Evolutionary conservation across 2,797 vertebrate genomes (phyloP), one percentile per base, ranked within the genome.

Genomic region (Pseudochromis fuscus): DNA sequence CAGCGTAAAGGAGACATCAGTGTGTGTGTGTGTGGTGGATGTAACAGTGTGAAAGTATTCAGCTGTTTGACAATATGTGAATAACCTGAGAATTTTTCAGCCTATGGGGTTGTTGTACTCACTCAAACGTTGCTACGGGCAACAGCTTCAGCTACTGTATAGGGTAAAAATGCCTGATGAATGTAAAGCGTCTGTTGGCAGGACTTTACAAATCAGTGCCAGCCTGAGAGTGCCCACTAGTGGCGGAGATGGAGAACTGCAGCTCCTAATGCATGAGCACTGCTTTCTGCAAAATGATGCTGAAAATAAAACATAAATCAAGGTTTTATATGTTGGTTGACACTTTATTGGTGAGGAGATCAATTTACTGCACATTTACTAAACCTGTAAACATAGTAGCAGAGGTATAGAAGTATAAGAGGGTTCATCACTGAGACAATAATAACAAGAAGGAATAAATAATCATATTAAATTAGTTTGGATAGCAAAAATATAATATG

Each of bases 151-250:
- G 51, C 42, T 52, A 19, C 33, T n/a, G 67, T 75, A 57, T 56
- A 67, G 76, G 44, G 56, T 15, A 51, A 67, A 72, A 76, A 81
- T 79, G 84, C 77, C 77, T 21, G 64, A 67, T 76, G 82, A 83
- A 71, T 72, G 63, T 67, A 72, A 69, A 82, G 75, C 15, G 65
- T 51, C 18, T 23, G 44, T 3, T 44, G 48, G 30, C 19, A 40
- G 7, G 12, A 21, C 1, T 31, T 23, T n/a, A n/a, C n/a, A n/a
- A 15, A n/a, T 63, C 50, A 57, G 23, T 18, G 56, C 1, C 16
- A 28, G 73, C 13, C 0, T 33, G 40, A 82, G 7, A 63, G 1
- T 1, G 48, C 88, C 83, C 70, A 64, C 88, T 80, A 71, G 83
- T 82, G 91, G 88, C 7, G 9, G 8, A 59, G 16, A 8, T 2